phyloP scores from a whole-genome alignment of 1,140 invertebrate species.

The Drosophila busckii region DNA sequence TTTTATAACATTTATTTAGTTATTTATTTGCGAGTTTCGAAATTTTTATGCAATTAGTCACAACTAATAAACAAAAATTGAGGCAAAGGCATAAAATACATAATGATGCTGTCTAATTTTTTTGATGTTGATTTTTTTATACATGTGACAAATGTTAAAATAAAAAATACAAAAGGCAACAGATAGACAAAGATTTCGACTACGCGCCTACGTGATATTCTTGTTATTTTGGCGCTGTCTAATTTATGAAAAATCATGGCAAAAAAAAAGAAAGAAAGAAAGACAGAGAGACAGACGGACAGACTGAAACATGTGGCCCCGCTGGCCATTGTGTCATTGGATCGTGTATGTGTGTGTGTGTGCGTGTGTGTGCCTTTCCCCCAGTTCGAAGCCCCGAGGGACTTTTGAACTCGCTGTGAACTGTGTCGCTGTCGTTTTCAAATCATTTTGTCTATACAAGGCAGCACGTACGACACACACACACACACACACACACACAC shows the following conservation, averaged over 20 bases:
- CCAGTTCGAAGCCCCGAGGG: no score
- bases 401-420: conserved; percentile 16
- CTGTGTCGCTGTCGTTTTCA: conserved; percentile 31
- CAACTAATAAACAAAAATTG: no score
- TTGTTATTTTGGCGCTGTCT: conserved; percentile 51
- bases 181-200: conserved; percentile 8
- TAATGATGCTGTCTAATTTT: no score
- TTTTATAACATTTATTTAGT: no score
- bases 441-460: conserved; percentile 64
- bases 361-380: no score
- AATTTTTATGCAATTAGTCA: no score
- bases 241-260: conserved; percentile 74
- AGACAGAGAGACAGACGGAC: neutral
- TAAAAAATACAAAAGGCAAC: conserved; percentile 6
- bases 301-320: conserved; percentile 34
- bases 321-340: conserved; percentile 30
- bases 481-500: conserved; percentile 70
- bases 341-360: conserved; percentile 14
- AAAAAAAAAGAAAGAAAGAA: conserved; percentile 36
- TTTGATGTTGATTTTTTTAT: no score
- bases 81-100: no score
- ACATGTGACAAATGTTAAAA: conserved; percentile 10
- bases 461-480: conserved; percentile 58
- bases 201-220: conserved; percentile 75
- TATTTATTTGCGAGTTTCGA: no score